Percentiles rank a stretch among this genome's conserved stretches.
These are phyloP conservation scores for Pseudomyrmex cubaensis DNA, from an alignment of 1,140 invertebrate genomes.

Conservation along the genomic window DNA sequence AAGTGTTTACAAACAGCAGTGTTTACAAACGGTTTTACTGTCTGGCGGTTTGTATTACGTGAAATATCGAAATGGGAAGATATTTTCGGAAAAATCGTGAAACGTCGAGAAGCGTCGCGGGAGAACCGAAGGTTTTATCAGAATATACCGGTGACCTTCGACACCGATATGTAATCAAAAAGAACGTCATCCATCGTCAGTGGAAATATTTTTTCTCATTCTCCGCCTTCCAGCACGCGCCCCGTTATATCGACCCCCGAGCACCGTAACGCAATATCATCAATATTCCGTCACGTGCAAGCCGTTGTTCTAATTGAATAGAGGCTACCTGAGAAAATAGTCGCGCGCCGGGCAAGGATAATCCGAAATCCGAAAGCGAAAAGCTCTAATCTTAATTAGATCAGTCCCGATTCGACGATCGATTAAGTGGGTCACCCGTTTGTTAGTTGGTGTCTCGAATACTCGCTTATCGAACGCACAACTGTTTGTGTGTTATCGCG, in stretches of 20 bases:
- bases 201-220: conserved; percentile 17
- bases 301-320: conserved; percentile 63
- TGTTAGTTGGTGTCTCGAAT: conserved; percentile 12
- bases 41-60: background rate
- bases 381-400: conserved; percentile 52
- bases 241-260: conserved; percentile 45
- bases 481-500: conserved; percentile 28
- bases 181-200: background rate
- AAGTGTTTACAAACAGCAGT: too few relatives aligned
- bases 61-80: background rate
- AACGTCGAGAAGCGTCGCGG: background rate
- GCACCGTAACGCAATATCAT: conserved; percentile 46
- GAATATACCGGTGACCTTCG: background rate
- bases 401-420: conserved; percentile 20
- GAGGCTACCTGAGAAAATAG: conserved; percentile 65
- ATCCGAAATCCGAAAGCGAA: conserved; percentile 63
- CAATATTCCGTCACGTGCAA: conserved; percentile 63
- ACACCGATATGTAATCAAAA: conserved; percentile 17
- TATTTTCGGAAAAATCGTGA: background rate
- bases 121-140: conserved; percentile 7
- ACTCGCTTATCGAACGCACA: conserved; percentile 38
- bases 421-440: conserved; percentile 43
- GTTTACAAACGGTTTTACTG: too few relatives aligned
- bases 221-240: background rate
- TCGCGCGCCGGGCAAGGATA: conserved; percentile 54